A percentile compares a stretch with the other conserved stretches of the same genome.
Evolutionary conservation across 2,888 invertebrate genomes (phyloP).

Genomic region (Spicauda simplicius): DNA sequence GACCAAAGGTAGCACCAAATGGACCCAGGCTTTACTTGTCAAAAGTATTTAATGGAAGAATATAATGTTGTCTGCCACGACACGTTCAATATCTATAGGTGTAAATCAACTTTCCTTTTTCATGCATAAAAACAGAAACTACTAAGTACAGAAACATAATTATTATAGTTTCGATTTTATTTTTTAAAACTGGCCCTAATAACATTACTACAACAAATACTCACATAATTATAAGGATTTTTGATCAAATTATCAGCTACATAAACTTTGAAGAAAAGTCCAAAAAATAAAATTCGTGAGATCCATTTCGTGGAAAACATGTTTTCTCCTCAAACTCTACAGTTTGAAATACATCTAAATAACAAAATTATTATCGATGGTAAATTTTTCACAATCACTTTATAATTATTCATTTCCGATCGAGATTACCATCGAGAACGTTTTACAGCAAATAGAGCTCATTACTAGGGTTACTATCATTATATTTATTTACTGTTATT

Average conservation of each 20-base stretch:
- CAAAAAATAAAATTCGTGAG: background rate
- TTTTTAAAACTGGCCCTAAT: too few relatives aligned
- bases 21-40: too few relatives aligned
- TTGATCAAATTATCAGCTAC: background rate
- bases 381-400: constrained; percentile 1
- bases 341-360: background rate
- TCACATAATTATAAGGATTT: background rate
- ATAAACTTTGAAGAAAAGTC: background rate
- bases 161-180: too few relatives aligned
- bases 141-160: too few relatives aligned
- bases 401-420: constrained; percentile 9
- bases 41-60: too few relatives aligned
- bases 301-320: background rate
- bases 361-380: background rate
- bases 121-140: too few relatives aligned
- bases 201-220: background rate
- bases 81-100: too few relatives aligned
- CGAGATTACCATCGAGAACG: background rate
- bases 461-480: background rate
- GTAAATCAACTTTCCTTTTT: too few relatives aligned
- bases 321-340: background rate
- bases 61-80: too few relatives aligned
- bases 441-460: background rate
- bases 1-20: too few relatives aligned
- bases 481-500: background rate